Conservation (phyloP, 2,797 vertebrate species). For the Enteromius viviparus region DNA sequence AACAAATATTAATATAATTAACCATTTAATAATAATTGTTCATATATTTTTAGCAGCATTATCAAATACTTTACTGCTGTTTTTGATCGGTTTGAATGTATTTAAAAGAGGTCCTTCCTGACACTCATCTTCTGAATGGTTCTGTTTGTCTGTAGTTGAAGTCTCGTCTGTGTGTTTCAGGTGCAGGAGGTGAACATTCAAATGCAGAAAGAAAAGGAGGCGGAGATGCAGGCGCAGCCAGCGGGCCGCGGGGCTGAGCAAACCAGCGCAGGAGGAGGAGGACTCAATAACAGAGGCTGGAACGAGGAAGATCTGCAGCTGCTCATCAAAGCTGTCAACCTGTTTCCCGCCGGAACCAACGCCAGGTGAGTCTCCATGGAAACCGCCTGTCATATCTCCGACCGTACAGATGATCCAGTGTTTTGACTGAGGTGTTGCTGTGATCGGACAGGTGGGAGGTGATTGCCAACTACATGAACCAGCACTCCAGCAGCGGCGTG, state of each 20-base stretch:
- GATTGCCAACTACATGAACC: constrained; percentile 98
- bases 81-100: background rate
- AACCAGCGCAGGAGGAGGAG: constrained; percentile 77
- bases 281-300: constrained; percentile 85
- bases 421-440: constrained; percentile 17
- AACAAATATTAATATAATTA: background rate
- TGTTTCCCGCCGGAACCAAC: constrained; percentile 97
- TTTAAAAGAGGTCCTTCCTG: too few species aligned
- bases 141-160: background rate
- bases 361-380: constrained; percentile 78
- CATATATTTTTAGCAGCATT: background rate
- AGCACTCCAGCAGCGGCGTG: constrained; percentile 89
- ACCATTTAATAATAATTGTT: background rate
- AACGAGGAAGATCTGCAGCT: constrained; percentile 95
- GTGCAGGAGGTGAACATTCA: constrained; percentile 91
- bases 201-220: constrained; percentile 90
- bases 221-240: constrained; percentile 90
- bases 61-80: background rate
- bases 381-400: too few species aligned
- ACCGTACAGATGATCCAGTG: background rate
- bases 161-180: constrained; percentile 66
- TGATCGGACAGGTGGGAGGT: constrained; percentile 90
- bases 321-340: constrained; percentile 97
- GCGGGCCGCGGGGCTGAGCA: constrained; percentile 86
- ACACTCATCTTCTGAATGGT: background rate